A percentile compares a stretch with the other conserved stretches of the same genome.
Conservation (phyloP, 2,797 vertebrate species). For the Paguma larvata region DNA sequence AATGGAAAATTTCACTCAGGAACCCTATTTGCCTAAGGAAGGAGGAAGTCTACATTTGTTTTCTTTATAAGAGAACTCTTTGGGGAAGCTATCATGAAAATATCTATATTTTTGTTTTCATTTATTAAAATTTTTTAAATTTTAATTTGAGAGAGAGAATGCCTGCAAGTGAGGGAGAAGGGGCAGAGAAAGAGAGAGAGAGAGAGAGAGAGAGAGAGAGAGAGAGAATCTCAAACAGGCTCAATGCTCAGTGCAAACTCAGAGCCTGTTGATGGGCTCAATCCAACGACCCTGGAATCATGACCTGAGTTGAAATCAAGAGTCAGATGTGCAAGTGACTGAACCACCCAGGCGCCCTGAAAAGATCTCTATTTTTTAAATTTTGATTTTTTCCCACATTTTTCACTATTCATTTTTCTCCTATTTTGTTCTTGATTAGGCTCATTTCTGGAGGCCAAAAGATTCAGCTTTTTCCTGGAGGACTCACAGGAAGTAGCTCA, state of each 20-base stretch:
- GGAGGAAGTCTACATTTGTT: conserved; percentile 74
- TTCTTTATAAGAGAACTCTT: conserved; percentile 41
- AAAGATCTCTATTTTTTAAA: not conserved
- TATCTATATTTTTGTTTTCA: not conserved
- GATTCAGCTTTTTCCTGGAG: conserved; percentile 35
- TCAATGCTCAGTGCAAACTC: too few relatives aligned
- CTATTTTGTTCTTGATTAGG: not conserved
- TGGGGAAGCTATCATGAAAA: conserved; percentile 1
- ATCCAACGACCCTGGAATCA: too few relatives aligned
- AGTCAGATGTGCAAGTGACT: too few relatives aligned
- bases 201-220: too few relatives aligned
- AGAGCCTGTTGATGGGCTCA: too few relatives aligned
- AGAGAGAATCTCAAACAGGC: too few relatives aligned
- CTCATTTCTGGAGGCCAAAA: not conserved
- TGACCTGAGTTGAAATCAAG: too few relatives aligned
- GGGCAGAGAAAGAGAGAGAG: too few relatives aligned
- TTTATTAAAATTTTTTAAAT: too few relatives aligned
- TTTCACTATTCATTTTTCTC: not conserved
- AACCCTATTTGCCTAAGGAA: conserved; percentile 69
- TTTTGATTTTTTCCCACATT: not conserved
- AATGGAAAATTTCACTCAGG: conserved; percentile 70
- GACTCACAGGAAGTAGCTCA: not conserved
- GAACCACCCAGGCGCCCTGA: not conserved
- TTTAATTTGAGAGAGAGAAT: too few relatives aligned
- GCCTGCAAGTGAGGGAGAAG: too few relatives aligned